Evolutionary conservation across 2,888 invertebrate genomes (phyloP), one percentile per base, ranked within the genome.

Genomic region (Dicyrtoma fusca): DNA sequence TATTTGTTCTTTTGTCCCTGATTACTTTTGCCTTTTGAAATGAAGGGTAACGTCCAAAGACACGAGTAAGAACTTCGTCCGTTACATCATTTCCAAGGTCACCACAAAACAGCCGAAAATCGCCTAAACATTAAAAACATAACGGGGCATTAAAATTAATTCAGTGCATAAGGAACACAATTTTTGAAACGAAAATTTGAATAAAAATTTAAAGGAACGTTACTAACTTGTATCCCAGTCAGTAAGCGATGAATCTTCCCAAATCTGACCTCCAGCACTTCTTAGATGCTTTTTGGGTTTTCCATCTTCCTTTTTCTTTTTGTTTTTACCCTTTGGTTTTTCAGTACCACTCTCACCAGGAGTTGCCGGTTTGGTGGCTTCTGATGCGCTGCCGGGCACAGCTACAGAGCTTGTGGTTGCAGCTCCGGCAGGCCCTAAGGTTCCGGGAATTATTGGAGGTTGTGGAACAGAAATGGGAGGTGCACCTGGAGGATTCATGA

Each of bases 11-110:
- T 82, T 96, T 96, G 84, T 99, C 99, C 69, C 99, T 87, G 1
- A 99, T 90, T 21, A 99, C 98, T 84, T 96, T 95, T 0, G 98
- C 97, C 82, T 90, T 91, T 82, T 92, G 89, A 84, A 99, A 99
- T 21, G 97, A 95, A 0, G 91, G 90, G 85, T 91, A 96, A 83
- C 95, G 94, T 82, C 93, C 92, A 83, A 99, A 99, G 0, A 97
- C 97, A 79, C 98, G 88, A 0, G 93, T 93, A n/a, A 99, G 86
- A 74, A 97, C 88, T 83, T 99, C 99, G 82, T 99, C 99, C 0
- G 97, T 98, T 25, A 99, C 98, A 84, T 99, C 98, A 84, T 99
- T 99, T 17, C 99, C 99, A 59, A 99, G 87, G 86, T 99, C 99
- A n/a, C 99, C 99, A 83, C 97, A 97, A 85, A 99, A 99, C 85